Evolutionary conservation across 2,113 vertebrate genomes (phyloP).

Genomic region (Ariopsis seemanni): DNA sequence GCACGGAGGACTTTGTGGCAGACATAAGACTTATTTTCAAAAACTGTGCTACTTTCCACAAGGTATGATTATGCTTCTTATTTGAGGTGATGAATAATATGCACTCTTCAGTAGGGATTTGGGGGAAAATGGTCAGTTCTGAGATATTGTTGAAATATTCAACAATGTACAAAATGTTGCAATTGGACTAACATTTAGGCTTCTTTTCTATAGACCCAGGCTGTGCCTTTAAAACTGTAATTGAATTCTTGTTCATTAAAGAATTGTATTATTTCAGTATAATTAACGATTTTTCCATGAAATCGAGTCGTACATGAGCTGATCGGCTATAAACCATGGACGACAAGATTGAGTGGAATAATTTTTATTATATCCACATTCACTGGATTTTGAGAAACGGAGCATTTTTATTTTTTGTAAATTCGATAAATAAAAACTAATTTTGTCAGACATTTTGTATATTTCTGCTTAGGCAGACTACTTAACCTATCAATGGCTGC

Average conservation of each 20-base stretch:
- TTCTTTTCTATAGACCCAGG: background rate
- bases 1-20: slow-evolving; percentile 82
- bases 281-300: background rate
- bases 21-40: slow-evolving; percentile 93
- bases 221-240: background rate
- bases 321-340: no score
- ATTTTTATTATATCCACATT: no score
- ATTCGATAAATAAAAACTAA: no score
- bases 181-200: background rate
- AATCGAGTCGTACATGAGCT: no score
- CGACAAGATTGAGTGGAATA: no score
- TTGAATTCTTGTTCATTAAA: background rate
- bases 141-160: background rate
- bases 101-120: background rate
- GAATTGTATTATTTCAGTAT: background rate
- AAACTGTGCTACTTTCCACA: slow-evolving; percentile 96
- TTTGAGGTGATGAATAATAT: background rate
- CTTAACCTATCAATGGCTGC: no score
- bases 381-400: no score
- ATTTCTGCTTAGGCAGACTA: no score
- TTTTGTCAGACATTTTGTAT: no score
- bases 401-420: no score
- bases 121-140: background rate
- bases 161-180: no score
- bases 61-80: slow-evolving; percentile 68